Base-by-base conservation (phyloP, 2,888 invertebrate genomes). In the Aleiodes testaceus region DNA sequence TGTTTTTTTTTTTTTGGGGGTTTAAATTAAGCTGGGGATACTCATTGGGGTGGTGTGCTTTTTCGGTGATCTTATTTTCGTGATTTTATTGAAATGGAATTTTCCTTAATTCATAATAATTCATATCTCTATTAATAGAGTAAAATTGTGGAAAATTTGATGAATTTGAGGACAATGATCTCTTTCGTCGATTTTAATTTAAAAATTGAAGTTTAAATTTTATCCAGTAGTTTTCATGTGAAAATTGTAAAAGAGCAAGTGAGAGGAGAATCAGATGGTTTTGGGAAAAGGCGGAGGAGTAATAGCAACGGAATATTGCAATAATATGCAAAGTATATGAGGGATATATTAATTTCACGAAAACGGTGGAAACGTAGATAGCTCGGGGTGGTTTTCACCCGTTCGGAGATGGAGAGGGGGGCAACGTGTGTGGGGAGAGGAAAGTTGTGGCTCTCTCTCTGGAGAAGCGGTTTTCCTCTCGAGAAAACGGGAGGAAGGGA, bases 281-380 rank as follows among this genome's bases (percentile, higher is more conserved):
- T 66, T 30, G 11, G 68, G 74, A 80, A 80, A 82, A 84, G 83
- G 81, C 80, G 81, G 80, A 80, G 83, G 84, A 84, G 85, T 82
- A 83, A 84, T 83, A 84, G 82, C 83, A 83, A 84, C 81, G 83
- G 84, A 83, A 84, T 85, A 87, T 85, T 84, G 86, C 85, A 85
- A 87, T 87, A 86, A 86, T 86, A 85, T 85, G 85, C 86, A 86
- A 87, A 87, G 85, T 87, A 86, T 84, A 87, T 84, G 84, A 87
- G 86, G 85, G 84, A 85, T 85, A 87, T 87, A 87, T 87, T 87
- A 87, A 87, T 86, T 87, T 86, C 84, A 82, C 82, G 85, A 85
- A 84, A 86, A 85, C 82, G 85, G 82, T 80, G 79, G 81, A 84
- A 85, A 83, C 79, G 82, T 81, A 81, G 82, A 85, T 84, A 84